A percentile compares a stretch with the other conserved stretches of the same genome.
Evolutionary conservation across 2,797 vertebrate species (phyloP).

Genomic region (Lepidocolaptes lacrymiger): DNA sequence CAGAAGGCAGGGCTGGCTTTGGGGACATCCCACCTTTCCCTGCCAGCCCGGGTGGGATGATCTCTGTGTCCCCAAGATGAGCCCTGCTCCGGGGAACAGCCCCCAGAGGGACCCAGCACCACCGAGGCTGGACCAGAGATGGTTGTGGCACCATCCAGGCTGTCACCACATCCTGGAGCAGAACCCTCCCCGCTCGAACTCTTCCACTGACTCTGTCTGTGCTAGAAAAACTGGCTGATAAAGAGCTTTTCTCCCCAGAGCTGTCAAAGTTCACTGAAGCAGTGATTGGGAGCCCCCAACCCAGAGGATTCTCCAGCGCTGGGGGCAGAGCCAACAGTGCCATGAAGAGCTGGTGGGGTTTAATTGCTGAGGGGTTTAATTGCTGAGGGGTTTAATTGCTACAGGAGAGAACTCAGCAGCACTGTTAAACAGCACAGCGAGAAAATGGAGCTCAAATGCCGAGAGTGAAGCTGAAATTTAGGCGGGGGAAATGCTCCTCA

Average conservation of each 20-base stretch:
- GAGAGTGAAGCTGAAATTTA: not conserved
- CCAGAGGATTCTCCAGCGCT: not conserved
- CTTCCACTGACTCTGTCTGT: not conserved
- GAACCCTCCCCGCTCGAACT: not conserved
- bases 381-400: not conserved
- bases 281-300: not conserved
- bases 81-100: not conserved
- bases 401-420: not conserved
- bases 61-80: rapidly evolving
- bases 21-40: not conserved
- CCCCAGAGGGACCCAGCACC: not conserved
- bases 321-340: not conserved
- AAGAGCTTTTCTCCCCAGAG: not conserved
- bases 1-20: not conserved
- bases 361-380: too few species aligned
- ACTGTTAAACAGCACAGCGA: rapidly evolving
- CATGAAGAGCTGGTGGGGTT: not conserved
- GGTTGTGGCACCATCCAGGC: not conserved
- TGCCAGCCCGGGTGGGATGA: not conserved
- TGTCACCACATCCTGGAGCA: not conserved
- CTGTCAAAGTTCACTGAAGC: not conserved
- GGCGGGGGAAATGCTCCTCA: not conserved
- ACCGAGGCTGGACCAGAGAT: not conserved
- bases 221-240: not conserved
- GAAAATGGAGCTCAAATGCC: not conserved